Base-by-base conservation (phyloP, 2,888 invertebrate genomes). In the Penaeus monodon region DNA sequence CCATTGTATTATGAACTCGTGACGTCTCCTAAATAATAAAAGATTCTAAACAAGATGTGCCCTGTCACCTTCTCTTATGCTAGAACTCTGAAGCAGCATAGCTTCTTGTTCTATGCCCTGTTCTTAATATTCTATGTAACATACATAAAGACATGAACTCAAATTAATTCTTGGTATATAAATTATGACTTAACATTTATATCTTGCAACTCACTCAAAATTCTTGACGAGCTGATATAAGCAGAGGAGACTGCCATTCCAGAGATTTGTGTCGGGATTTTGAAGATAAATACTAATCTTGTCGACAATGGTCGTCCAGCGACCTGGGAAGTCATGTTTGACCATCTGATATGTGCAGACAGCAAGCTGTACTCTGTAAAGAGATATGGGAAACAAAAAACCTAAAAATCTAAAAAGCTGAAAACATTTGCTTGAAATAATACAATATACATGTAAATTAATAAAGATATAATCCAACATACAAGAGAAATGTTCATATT, bases 261-360 rank as follows among this genome's bases (percentile, higher is more conserved):
- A 97, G 86, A 87, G 77, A 90, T 94, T 94, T 2, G 95, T 95
- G 92, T 97, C 97, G n/a, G 96, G 96, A 93, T 96, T 97, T 93
- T 97, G 97, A 88, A 99, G 94, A 92, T 97, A 98, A 91, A 97
- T 95, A 91, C 96, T 96, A 90, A 99, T 96, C 94, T 98, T 98
- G 92, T 99, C 98, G 20, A 98, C 97, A 90, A 99, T 95, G 92
- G 97, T 96, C 0, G 98, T 96, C 98, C 99, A 99, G 91, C 97
- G 94, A 79, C 96, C 95, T 8, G 99, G 99, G 92, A 98, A 99
- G 92, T 99, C 99, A 92, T 96, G 95, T 92, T 98, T 98, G 77
- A 99, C 96, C 90, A 99, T 98, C 90, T 95, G 95, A 92, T 96
- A 96, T 29, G 99, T 95, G 92, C 97, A 97, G n/a, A 97, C 96